Base-by-base conservation (phyloP, 2,797 vertebrate genomes). In the Danionella dracula region DNA sequence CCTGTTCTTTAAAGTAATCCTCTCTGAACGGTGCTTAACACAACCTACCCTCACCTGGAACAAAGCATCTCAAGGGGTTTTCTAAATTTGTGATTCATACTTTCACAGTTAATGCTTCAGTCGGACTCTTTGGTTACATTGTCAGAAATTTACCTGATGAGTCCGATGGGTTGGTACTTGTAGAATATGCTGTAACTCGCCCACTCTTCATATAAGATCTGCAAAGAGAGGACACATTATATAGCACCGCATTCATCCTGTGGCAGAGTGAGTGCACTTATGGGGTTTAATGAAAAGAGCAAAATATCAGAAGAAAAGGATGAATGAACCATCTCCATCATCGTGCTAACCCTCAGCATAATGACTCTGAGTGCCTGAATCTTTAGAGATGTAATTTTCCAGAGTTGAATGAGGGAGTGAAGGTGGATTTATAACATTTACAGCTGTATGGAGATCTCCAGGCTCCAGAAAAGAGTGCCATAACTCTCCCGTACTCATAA, bases 101-200 rank as follows among this genome's bases (percentile, higher is more conserved):
- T 21, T 17, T 3, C 48, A 37, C 15, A 38, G 6, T 29, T 17
- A 61, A 56, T 21, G 15, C 27, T 16, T 34, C 11, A 8, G 9
- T 15, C 19, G 1, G 41, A 4, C 10, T 13, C 41, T 19, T 2
- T 29, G 29, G n/a, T 34, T 29, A 37, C 17, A 38, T 6, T 5
- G 6, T n/a, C 3, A 17, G 21, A 7, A 17, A 75, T 84, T 89
- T 78, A 98, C 96, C 95, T 94, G 86, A 99, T 90, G 45, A 99
- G 87, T 80, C 94, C 91, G 10, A 98, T 93, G 0, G 96, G 96
- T 76, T 99, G 96, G 73, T 95, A 98, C 65, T 97, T 99, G 72
- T 99, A 99, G 82, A 99, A 99, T 74, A 92, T 91, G 0, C 94
- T 90, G 0, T 97, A 99, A 82, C 93, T 93, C 0, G 96, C 96